phyloP scores from a whole-genome alignment of 1,140 invertebrate genomes.

The Bradysia coprophila region DNA sequence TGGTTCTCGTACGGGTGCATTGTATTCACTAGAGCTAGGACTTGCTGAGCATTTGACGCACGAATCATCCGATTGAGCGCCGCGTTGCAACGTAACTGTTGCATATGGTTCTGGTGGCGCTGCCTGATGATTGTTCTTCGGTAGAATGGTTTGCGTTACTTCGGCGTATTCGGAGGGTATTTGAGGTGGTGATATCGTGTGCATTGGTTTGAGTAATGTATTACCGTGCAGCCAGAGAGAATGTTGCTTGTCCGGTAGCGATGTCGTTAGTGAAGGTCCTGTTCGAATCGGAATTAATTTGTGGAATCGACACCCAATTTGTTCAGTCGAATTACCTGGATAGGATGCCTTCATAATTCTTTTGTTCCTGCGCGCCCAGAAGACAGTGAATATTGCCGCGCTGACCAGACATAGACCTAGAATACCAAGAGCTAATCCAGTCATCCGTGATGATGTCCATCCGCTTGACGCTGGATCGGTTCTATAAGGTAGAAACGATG shows the following conservation, averaged over 20 bases:
- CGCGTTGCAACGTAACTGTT: constrained; percentile 38
- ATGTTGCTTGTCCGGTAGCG: constrained; percentile 2
- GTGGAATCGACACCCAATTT: no score
- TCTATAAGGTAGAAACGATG: no score
- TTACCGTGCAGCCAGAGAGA: constrained; percentile 4
- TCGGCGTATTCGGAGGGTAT: constrained; percentile 40
- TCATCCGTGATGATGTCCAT: constrained; percentile 2
- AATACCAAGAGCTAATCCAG: constrained; percentile 1
- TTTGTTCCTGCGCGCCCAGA: constrained; percentile 32
- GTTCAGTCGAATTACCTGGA: constrained; percentile 5
- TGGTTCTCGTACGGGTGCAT: constrained; percentile 3
- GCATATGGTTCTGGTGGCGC: constrained; percentile 47
- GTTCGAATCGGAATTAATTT: no score
- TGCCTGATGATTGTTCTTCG: constrained; percentile 15
- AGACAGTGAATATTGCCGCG: constrained; percentile 32
- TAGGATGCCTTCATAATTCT: constrained; percentile 27
- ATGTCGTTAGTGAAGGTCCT: constrained; percentile 1
- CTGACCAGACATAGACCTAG: constrained; percentile 21
- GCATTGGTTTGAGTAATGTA: constrained; percentile 16
- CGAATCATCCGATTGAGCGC: constrained; percentile 2
- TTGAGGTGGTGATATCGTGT: constrained; percentile 25
- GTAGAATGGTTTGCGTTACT: constrained; percentile 48
- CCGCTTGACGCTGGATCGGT: constrained; percentile 31
- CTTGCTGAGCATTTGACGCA: not conserved
- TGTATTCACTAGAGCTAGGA: constrained; percentile 5